Base-by-base conservation (phyloP, 1,140 invertebrate species). In the Zaprionus lachaisei region DNA sequence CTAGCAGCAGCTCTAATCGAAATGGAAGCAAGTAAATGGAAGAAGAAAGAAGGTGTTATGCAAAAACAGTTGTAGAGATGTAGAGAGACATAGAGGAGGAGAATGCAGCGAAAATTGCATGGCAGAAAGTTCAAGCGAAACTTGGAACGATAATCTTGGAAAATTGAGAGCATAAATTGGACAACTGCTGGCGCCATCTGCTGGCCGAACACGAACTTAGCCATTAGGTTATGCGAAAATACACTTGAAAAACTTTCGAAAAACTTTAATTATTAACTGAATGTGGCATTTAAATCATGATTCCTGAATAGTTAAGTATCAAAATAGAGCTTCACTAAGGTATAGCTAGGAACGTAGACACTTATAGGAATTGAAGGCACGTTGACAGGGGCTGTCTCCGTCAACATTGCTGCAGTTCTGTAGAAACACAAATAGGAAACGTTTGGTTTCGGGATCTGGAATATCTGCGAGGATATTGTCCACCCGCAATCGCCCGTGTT, bases 181-280 rank as follows among this genome's bases (percentile, higher is more conserved):
- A 2, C 7, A 31, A 22, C 51, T 47, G 34, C 22, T 67, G 24
- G 55, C 64, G 31, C 15, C 71, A 72, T 61, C 55, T 72, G 71
- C 20, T 51, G 26, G 11, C 1, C 51, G 41, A 22, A 34, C n/a
- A 44, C 38, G 37, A n/a, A 41, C 9, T 34, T n/a, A 28, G 47
- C n/a, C 17, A 49, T 47, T 20, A 31, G 11, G 44, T 17, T 11
- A 22, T 20, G 5, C 24, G 24, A n/a, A 11, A 34, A 64, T n/a
- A 22, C 28, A 49, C 14, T 63, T 26, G 26, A 20, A n/a, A 49
- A 37, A 5, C 34, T 54, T 44, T 41, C 15, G 41, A 2, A 9
- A 51, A 12, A 51, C 47, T 51, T 51, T 51, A 51, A 51, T 51
- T 22, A 51, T 51, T 17, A 47, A 47, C 41, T 44, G 41, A 2